Conservation (phyloP, 2,113 vertebrate species). For the Nibea coibor region DNA sequence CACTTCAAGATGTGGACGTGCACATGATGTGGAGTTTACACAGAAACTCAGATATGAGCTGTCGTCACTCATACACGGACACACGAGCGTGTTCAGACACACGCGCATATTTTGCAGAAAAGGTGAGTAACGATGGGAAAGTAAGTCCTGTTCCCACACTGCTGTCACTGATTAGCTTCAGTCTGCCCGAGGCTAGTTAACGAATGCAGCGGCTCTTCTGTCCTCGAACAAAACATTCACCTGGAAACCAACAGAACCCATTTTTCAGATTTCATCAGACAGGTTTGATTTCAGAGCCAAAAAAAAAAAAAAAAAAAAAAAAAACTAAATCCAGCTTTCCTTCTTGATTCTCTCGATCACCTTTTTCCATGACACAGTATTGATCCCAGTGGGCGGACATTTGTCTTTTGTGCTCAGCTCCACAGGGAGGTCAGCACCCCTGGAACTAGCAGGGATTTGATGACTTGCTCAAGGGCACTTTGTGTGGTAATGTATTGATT, state of each 20-base stretch:
- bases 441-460: slow-evolving; percentile 5
- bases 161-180: slow-evolving; percentile 75
- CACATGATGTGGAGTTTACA: slow-evolving; percentile 24
- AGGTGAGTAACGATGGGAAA: slow-evolving; percentile 59
- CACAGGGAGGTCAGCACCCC: neutral
- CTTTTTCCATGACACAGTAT: neutral
- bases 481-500: slow-evolving; percentile 26
- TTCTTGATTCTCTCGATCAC: neutral
- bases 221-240: slow-evolving; percentile 35
- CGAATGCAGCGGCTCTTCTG: slow-evolving; percentile 22
- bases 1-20: slow-evolving; percentile 5
- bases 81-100: slow-evolving; percentile 2
- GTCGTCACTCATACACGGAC: slow-evolving; percentile 29
- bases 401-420: neutral
- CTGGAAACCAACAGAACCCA: slow-evolving; percentile 7
- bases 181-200: slow-evolving; percentile 61
- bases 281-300: neutral
- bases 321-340: neutral
- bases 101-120: slow-evolving; percentile 11
- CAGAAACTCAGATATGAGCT: slow-evolving; percentile 46
- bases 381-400: neutral
- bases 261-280: slow-evolving; percentile 1
- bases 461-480: slow-evolving; percentile 21
- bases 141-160: slow-evolving; percentile 67
- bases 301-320: neutral